Conservation (phyloP, 2,888 invertebrate genomes). For the Nymphalis polychloros region DNA sequence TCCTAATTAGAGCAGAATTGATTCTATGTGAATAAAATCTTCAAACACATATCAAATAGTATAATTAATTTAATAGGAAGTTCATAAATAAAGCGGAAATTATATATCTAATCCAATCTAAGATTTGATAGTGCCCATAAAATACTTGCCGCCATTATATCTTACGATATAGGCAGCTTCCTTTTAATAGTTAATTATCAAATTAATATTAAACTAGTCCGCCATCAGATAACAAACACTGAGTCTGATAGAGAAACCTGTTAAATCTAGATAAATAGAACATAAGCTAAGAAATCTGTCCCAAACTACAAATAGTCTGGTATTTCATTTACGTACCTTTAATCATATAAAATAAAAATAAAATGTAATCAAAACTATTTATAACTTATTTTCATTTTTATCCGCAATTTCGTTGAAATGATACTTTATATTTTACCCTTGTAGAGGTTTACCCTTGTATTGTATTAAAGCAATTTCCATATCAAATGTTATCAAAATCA, state of each 20-base stretch:
- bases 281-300: background rate
- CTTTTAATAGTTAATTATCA: conserved; percentile 16
- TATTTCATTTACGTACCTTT: no score
- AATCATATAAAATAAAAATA: no score
- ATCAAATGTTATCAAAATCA: no score
- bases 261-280: conserved; percentile 6
- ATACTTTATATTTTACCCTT: no score
- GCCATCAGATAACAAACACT: conserved; percentile 4
- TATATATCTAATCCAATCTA: conserved; percentile 1
- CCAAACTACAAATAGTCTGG: background rate
- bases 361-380: no score
- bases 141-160: background rate
- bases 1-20: no score
- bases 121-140: conserved; percentile 3
- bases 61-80: background rate
- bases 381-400: no score
- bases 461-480: no score
- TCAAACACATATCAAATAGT: background rate
- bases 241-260: background rate
- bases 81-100: conserved; percentile 2
- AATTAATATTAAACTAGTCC: conserved; percentile 9
- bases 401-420: no score
- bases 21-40: background rate
- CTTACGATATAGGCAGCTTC: conserved; percentile 8
- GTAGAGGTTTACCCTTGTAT: no score